Conservation (phyloP, 2,888 invertebrate species). For the Lycaena phlaeas region DNA sequence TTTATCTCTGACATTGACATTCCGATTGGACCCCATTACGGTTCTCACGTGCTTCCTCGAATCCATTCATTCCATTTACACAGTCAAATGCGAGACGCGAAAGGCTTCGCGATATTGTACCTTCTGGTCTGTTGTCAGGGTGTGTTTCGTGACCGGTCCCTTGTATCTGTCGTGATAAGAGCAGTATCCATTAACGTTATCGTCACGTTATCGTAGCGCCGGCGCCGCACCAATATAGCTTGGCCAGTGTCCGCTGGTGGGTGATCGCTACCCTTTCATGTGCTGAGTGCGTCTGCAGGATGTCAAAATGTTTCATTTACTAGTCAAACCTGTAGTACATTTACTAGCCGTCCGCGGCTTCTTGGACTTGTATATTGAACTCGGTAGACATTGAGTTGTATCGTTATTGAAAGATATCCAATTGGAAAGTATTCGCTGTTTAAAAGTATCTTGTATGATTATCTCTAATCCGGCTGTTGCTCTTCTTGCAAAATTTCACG, state of each 20-base stretch:
- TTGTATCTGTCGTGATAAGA: conserved; percentile 49
- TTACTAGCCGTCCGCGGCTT: too few relatives aligned
- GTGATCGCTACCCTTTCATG: conserved; percentile 21
- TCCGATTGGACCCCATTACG: conserved; percentile 50
- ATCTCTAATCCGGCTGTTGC: too few relatives aligned
- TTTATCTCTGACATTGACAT: conserved; percentile 54
- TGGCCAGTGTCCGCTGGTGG: conserved; percentile 37
- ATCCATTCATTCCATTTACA: conserved; percentile 56
- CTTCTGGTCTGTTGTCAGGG: conserved; percentile 24
- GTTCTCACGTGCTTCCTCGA: conserved; percentile 56
- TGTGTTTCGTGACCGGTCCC: conserved; percentile 20
- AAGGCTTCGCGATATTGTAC: conserved; percentile 27
- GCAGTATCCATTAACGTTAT: conserved; percentile 65
- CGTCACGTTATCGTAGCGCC: conserved; percentile 60
- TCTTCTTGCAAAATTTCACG: too few relatives aligned
- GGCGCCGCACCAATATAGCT: conserved; percentile 52
- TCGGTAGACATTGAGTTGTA: too few relatives aligned
- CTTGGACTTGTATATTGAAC: too few relatives aligned
- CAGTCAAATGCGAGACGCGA: conserved; percentile 22
- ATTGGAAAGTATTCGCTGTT: too few relatives aligned
- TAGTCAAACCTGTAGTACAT: too few relatives aligned
- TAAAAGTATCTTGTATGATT: too few relatives aligned
- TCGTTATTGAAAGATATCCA: too few relatives aligned
- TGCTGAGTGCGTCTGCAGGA: conserved; percentile 2
- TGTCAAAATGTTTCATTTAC: conserved; percentile 3